Conservation (phyloP, 2,797 vertebrate species). For the Okamejei kenojei region DNA sequence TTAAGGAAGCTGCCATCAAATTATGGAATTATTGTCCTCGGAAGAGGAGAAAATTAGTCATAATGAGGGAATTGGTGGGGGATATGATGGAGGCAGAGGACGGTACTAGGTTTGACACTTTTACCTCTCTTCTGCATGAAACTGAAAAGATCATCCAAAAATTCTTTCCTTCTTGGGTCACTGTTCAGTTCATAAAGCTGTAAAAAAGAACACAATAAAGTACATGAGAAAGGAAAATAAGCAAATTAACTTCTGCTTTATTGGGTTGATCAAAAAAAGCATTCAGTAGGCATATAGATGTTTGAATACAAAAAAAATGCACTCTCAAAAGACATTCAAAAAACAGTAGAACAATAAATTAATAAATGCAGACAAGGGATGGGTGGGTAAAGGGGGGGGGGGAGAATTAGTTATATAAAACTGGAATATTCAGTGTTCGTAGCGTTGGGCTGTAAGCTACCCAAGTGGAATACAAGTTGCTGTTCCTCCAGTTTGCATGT, state of each 20-base stretch:
- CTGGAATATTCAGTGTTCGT: no score
- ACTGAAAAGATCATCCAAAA: constrained; percentile 37
- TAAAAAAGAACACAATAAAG: not conserved
- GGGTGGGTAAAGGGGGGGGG: no score
- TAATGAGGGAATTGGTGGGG: no score
- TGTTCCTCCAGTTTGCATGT: no score
- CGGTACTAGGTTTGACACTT: not conserved
- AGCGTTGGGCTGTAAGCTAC: no score
- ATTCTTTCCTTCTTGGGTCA: constrained; percentile 37
- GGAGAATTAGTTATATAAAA: no score
- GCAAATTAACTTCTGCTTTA: not conserved
- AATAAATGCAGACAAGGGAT: not conserved
- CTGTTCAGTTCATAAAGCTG: constrained; percentile 34
- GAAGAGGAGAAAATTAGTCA: not conserved
- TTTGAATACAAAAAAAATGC: not conserved
- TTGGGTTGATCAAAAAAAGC: not conserved
- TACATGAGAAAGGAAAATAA: not conserved
- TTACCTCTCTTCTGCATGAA: constrained; percentile 38
- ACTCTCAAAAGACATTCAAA: not conserved
- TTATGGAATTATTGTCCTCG: not conserved
- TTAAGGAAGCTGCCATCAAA: not conserved
- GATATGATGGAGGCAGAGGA: not conserved
- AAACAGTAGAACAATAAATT: not conserved
- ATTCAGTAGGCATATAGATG: not conserved
- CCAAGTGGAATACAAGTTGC: no score